Conservation (phyloP, 53 echinoderm and acorn worm genomes). For the Hippasteria phrygiana region DNA sequence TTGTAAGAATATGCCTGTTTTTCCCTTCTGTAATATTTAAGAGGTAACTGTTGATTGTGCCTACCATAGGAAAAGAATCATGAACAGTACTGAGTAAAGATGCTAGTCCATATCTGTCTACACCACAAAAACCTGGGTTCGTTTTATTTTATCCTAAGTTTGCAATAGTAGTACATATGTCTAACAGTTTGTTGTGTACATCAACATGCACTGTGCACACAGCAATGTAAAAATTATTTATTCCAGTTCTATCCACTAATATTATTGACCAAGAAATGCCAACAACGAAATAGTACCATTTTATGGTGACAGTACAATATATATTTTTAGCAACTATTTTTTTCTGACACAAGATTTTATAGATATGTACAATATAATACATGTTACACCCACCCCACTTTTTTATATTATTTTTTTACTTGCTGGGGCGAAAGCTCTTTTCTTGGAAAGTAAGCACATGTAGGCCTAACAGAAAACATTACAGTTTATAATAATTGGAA, state of each 20-base stretch:
- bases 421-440: neutral
- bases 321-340: neutral
- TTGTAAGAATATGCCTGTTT: neutral
- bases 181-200: neutral
- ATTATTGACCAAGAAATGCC: neutral
- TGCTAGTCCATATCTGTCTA: neutral
- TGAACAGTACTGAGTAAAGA: neutral
- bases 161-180: neutral
- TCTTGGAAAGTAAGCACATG: neutral
- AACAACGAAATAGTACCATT: conserved; percentile 14
- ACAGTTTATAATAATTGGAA: too few relatives aligned
- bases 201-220: neutral
- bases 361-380: conserved; percentile 38
- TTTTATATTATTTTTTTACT: neutral
- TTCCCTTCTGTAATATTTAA: neutral
- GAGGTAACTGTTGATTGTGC: conserved; percentile 10
- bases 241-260: neutral
- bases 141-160: neutral
- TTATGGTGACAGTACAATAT: conserved; percentile 8
- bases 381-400: neutral
- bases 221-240: neutral
- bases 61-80: neutral
- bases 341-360: neutral
- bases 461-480: too few relatives aligned
- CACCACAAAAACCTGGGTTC: neutral